phyloP scores from a whole-genome alignment of 1,140 invertebrate genomes.

The Coptotermes formosanus region DNA sequence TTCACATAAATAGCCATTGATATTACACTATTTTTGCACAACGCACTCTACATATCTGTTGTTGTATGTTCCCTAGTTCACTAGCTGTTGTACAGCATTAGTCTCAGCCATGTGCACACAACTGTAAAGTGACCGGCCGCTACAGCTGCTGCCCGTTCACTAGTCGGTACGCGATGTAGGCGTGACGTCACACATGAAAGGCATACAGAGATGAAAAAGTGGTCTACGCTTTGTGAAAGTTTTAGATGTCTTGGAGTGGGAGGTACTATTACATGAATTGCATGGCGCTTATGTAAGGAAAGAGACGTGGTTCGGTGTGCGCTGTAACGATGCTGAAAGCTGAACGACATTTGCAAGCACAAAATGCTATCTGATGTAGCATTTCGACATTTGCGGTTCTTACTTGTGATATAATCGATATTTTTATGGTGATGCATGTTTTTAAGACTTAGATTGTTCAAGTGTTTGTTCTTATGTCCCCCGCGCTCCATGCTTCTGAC shows the following conservation, averaged over 20 bases:
- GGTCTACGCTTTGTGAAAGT: background rate
- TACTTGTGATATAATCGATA: too few relatives aligned
- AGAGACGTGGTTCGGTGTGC: background rate
- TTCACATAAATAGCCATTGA: too few relatives aligned
- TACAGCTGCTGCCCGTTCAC: background rate
- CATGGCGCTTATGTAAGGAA: background rate
- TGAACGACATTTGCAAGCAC: background rate
- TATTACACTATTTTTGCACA: too few relatives aligned
- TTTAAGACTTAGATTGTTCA: too few relatives aligned
- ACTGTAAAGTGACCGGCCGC: background rate
- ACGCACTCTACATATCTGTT: too few relatives aligned
- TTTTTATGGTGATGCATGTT: too few relatives aligned
- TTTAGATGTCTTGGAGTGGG: background rate
- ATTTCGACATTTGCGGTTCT: too few relatives aligned
- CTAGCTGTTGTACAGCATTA: too few relatives aligned
- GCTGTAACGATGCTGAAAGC: background rate
- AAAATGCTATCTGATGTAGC: too few relatives aligned
- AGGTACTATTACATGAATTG: background rate
- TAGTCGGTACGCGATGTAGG: background rate
- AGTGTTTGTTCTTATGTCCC: too few relatives aligned
- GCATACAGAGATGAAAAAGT: background rate
- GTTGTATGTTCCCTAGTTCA: too few relatives aligned
- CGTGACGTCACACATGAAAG: constrained; percentile 5
- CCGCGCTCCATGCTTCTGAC: too few relatives aligned
- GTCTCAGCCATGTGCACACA: background rate